Conservation (phyloP, 2,888 invertebrate genomes). For the Lepeophtheirus nordmannii region DNA sequence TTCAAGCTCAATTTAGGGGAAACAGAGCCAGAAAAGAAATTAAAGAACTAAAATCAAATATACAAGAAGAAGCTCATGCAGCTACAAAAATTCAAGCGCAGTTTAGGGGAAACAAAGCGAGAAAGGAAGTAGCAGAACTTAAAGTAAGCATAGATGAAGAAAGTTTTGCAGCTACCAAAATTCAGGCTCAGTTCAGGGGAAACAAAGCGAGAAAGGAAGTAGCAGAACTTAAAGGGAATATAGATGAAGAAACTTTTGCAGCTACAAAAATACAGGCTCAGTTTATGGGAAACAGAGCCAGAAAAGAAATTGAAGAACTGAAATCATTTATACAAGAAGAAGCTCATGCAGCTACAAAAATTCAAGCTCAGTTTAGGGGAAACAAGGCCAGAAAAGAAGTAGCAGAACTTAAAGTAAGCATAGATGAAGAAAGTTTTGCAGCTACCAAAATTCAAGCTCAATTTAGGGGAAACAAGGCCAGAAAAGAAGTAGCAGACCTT, state of each 20-base stretch:
- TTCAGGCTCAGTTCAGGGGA: neutral
- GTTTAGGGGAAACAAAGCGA: neutral
- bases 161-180: neutral
- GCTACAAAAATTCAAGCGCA: neutral
- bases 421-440: neutral
- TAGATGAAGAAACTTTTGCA: neutral
- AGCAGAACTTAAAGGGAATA: too few species aligned
- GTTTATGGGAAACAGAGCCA: neutral
- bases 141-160: neutral
- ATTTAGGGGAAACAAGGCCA: neutral
- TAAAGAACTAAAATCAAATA: neutral
- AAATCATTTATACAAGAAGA: neutral
- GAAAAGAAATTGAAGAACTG: neutral
- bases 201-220: neutral
- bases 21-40: conserved; percentile 6
- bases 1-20: neutral
- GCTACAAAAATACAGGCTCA: neutral
- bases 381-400: neutral
- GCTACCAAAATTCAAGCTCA: neutral
- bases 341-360: conserved; percentile 1
- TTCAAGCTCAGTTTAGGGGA: conserved; percentile 14
- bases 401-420: neutral
- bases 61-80: neutral
- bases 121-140: neutral
- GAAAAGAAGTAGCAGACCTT: neutral